Conservation (phyloP, 2,113 vertebrate genomes). For the Probosciger aterrimus region DNA sequence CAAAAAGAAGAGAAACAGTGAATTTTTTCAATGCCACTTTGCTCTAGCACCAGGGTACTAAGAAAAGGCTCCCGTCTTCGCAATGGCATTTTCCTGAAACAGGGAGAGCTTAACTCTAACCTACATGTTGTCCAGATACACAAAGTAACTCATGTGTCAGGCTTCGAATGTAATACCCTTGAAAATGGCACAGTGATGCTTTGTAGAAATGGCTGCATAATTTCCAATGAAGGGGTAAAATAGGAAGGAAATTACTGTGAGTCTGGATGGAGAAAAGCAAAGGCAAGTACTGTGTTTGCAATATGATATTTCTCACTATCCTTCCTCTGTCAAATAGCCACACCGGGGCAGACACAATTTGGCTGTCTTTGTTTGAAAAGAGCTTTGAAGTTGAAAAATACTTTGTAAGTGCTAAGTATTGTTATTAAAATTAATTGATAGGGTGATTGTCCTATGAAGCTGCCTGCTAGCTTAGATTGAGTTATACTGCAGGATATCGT, state of each 20-base stretch:
- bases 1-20: not conserved
- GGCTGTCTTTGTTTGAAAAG: not conserved
- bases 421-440: slow-evolving; percentile 35
- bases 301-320: not conserved
- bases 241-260: not conserved
- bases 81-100: not conserved
- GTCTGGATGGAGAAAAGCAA: not conserved
- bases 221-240: not conserved
- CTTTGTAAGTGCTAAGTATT: not conserved
- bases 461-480: slow-evolving; percentile 20
- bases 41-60: fast-evolving
- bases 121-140: not conserved
- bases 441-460: not conserved
- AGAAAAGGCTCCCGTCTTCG: not conserved
- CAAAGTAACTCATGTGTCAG: fast-evolving
- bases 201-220: not conserved
- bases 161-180: not conserved
- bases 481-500: slow-evolving; percentile 7
- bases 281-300: not conserved
- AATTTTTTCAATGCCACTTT: not conserved
- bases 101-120: not conserved
- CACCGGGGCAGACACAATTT: fast-evolving
- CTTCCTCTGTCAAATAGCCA: not conserved
- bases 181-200: not conserved
- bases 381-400: not conserved